phyloP scores from a whole-genome alignment of 2,113 vertebrate species.

The Aspiorhynchus laticeps region DNA sequence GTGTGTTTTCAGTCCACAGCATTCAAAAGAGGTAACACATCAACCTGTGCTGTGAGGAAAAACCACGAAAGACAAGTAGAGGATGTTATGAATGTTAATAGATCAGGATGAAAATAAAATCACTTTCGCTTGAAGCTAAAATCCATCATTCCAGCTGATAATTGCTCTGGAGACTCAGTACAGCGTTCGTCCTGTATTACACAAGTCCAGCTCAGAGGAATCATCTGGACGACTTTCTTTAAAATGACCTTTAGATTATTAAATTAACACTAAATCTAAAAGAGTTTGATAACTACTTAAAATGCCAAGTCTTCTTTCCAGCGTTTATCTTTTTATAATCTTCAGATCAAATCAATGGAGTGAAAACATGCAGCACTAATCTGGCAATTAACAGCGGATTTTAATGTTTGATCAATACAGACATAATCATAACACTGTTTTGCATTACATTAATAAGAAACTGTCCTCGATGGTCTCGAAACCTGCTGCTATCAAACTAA shows the following conservation, averaged over 20 bases:
- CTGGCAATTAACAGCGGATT: not conserved
- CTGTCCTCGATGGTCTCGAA: not conserved
- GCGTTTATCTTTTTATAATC: not conserved
- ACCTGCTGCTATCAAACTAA: not conserved
- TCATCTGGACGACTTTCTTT: constrained; percentile 27
- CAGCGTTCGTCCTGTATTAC: constrained; percentile 37
- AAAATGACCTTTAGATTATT: constrained; percentile 51
- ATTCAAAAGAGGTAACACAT: not conserved
- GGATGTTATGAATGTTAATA: constrained; percentile 48
- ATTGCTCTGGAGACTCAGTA: constrained; percentile 51
- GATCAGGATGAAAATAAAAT: constrained; percentile 44
- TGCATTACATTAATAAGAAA: not conserved
- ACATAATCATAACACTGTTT: not conserved
- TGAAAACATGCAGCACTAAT: constrained; percentile 12
- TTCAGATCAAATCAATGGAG: constrained; percentile 17
- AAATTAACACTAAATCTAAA: constrained; percentile 56
- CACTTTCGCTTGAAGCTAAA: constrained; percentile 58
- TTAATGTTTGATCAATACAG: not conserved
- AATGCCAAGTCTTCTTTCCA: constrained; percentile 28
- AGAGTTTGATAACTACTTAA: constrained; percentile 41
- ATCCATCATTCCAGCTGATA: constrained; percentile 58
- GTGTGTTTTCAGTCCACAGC: not conserved
- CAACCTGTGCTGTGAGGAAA: not conserved
- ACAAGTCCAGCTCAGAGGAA: constrained; percentile 38
- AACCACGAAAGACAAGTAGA: not conserved